phyloP scores from a whole-genome alignment of 2,888 invertebrate genomes.

The Camponotus fellah region DNA sequence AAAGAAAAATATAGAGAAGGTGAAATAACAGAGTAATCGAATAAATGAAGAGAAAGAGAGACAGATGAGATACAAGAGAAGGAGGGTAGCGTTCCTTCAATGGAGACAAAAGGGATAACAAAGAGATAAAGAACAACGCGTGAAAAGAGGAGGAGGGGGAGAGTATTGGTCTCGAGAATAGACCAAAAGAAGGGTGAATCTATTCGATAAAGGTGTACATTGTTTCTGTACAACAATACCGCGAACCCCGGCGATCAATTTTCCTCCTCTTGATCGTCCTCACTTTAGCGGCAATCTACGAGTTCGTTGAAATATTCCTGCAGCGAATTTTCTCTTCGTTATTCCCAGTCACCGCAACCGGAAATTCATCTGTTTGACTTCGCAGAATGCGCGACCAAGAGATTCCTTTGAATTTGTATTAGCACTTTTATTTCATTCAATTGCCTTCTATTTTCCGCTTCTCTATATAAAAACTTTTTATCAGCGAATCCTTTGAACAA shows the following conservation, averaged over 20 bases:
- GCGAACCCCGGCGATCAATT: slow-evolving; percentile 22
- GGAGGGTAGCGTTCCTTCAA: slow-evolving; percentile 23
- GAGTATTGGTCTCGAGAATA: slow-evolving; percentile 30
- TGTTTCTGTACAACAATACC: slow-evolving; percentile 39
- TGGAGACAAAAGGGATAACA: slow-evolving; percentile 38
- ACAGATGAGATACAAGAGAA: slow-evolving; percentile 22
- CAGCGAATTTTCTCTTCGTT: slow-evolving; percentile 5
- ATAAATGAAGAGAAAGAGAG: slow-evolving; percentile 30
- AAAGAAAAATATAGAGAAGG: not conserved
- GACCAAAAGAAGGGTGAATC: slow-evolving; percentile 25
- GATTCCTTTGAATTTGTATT: slow-evolving; percentile 31
- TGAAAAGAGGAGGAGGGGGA: slow-evolving; percentile 9
- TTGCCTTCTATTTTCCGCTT: slow-evolving; percentile 6
- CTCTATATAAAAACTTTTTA: not conserved
- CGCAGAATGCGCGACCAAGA: not conserved
- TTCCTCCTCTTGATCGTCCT: not conserved
- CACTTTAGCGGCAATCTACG: slow-evolving; percentile 29
- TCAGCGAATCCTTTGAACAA: not conserved
- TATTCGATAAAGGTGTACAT: slow-evolving; percentile 23
- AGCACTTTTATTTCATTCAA: slow-evolving; percentile 14
- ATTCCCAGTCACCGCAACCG: not conserved
- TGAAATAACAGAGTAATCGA: slow-evolving; percentile 20
- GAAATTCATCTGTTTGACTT: not conserved
- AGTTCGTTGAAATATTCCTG: slow-evolving; percentile 15
- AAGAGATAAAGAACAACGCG: slow-evolving; percentile 43